Evolutionary conservation across 2,113 vertebrate genomes (phyloP), one percentile per base, ranked within the genome.

Genomic region (Brachyhypopomus gauderio): DNA sequence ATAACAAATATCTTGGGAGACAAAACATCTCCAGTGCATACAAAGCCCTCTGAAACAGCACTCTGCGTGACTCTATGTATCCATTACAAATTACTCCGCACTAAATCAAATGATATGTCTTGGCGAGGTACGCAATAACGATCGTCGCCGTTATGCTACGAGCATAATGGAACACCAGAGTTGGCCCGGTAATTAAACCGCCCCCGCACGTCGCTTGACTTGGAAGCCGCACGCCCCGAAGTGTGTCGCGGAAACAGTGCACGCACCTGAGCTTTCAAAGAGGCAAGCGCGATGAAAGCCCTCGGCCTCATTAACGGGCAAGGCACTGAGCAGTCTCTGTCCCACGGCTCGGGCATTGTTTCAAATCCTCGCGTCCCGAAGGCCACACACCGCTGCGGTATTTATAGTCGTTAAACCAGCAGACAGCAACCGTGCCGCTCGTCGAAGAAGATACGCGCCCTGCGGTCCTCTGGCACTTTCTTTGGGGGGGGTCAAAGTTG

Each of bases 221-320:
- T 70, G 34, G 34, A 70, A 41, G 66, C 66, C 17, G 11, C n/a
- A 20, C 60, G 30, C 58, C 56, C 30, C 62, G 58, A 81, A 55
- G 22, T 75, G 34, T 30, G n/a, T 22, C 20, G 60, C 72, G 75
- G 72, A 75, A 75, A 67, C 56, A 69, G 69, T 69, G 27, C 27
- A 69, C 45, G 72, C 67, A 67, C 34, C 45, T 64, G 41, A 75
- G 22, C 62, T 67, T 81, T 75, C 48, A 72, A 78, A 78, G 70
- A 78, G 9, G 23, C n/a, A 5, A 27, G 59, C 83, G 74, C 52
- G n/a, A 60, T 78, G 4, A 1, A 76, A 66, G 52, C 64, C 30
- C 38, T 64, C 62, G 80, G 75, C 75, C 62, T 78, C 84, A 85
- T 82, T 85, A 78, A 85, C 71, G 64, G 55, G 25, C 70, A 81